Conservation (phyloP, 2,888 invertebrate species). For the Platycheirus albimanus region DNA sequence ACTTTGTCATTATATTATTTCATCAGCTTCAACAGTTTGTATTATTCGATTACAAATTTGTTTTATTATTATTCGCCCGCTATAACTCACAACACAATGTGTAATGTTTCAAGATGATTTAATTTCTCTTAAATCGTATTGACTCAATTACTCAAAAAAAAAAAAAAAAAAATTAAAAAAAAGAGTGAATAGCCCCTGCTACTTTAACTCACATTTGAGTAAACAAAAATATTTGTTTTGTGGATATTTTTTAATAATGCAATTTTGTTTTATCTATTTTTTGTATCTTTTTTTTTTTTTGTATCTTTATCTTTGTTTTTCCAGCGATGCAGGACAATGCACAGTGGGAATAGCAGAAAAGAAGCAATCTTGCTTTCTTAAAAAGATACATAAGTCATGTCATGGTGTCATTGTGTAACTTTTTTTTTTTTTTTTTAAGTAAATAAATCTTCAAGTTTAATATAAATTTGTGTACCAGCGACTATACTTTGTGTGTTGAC, state of each 20-base stretch:
- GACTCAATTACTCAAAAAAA: conserved; percentile 9
- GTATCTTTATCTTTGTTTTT: conserved; percentile 18
- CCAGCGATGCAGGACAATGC: conserved; percentile 20
- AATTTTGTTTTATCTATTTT: conserved; percentile 25
- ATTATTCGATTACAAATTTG: conserved; percentile 37
- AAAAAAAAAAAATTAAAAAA: too few relatives aligned
- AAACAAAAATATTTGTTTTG: conserved; percentile 22
- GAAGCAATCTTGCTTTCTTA: conserved; percentile 50
- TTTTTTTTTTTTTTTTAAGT: too few relatives aligned
- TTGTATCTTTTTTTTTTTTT: conserved; percentile 18
- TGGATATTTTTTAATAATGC: background rate
- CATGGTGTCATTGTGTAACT: conserved; percentile 61
- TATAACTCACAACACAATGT: too few relatives aligned
- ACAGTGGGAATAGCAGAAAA: background rate
- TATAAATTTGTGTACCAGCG: conserved; percentile 24
- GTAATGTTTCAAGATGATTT: conserved; percentile 13
- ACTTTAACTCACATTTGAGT: conserved; percentile 18
- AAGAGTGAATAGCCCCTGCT: conserved; percentile 4
- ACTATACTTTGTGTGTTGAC: conserved; percentile 10
- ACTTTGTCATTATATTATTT: conserved; percentile 22
- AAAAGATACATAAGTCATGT: conserved; percentile 55
- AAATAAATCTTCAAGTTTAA: conserved; percentile 33
- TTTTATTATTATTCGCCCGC: conserved; percentile 13
- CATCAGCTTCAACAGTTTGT: conserved; percentile 18
- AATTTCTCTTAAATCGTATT: conserved; percentile 16